Evolutionary conservation across 2,113 vertebrate genomes (phyloP).

Genomic region (Oostethus manadensis): DNA sequence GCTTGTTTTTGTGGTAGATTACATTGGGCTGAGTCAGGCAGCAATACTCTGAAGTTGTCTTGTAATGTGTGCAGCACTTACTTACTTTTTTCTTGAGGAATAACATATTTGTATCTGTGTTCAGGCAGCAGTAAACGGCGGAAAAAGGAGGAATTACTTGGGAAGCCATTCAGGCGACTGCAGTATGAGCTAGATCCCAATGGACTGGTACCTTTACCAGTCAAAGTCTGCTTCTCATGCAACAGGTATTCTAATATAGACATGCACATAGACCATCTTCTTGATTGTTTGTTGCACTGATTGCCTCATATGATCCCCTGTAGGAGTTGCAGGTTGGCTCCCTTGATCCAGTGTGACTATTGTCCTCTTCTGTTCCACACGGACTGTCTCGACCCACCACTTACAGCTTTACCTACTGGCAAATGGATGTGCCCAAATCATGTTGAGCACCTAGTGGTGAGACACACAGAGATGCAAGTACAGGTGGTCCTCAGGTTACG

Average conservation of each 20-base stretch:
- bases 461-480: constrained; percentile 21
- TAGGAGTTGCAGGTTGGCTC: constrained; percentile 95
- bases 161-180: constrained; percentile 89
- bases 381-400: constrained; percentile 96
- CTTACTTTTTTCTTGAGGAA: background rate
- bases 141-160: constrained; percentile 90
- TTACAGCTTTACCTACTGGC: constrained; percentile 93
- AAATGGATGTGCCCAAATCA: constrained; percentile 99
- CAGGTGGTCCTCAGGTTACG: too few relatives aligned
- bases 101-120: background rate
- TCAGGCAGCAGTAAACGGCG: constrained; percentile 94
- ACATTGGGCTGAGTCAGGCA: too few relatives aligned
- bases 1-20: too few relatives aligned
- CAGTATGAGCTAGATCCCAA: constrained; percentile 95
- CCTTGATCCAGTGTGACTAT: constrained; percentile 95
- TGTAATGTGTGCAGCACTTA: background rate
- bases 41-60: too few relatives aligned
- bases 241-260: constrained; percentile 74
- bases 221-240: constrained; percentile 95
- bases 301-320: constrained; percentile 12
- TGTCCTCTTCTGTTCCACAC: constrained; percentile 97
- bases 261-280: too few relatives aligned
- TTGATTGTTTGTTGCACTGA: background rate
- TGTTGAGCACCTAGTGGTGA: constrained; percentile 92
- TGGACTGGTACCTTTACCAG: constrained; percentile 90